These are phyloP conservation scores for Sylvicapra grimmia DNA, from an alignment of 2,113 vertebrate species.

Conservation along the genomic window DNA sequence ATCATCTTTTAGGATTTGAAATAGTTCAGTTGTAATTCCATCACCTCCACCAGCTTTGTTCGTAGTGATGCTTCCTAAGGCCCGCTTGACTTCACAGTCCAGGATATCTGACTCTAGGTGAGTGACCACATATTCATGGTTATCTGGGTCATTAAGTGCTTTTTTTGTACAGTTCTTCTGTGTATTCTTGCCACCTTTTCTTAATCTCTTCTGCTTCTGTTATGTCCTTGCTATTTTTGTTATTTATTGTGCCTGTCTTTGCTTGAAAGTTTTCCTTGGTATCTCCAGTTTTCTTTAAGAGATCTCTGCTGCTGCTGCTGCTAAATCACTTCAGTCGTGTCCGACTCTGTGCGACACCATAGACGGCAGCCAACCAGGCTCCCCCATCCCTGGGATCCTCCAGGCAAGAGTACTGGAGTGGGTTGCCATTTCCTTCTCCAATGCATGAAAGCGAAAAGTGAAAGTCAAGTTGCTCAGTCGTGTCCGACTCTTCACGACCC, in stretches of 20 bases:
- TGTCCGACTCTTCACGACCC: too few species aligned
- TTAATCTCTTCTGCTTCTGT: background rate
- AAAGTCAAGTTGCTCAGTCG: too few species aligned
- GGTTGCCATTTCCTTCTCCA: too few species aligned
- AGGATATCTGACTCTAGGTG: background rate
- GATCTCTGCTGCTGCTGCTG: background rate
- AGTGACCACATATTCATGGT: background rate
- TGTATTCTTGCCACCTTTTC: background rate
- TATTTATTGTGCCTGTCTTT: background rate
- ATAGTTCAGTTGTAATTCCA: background rate
- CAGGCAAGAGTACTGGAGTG: too few species aligned
- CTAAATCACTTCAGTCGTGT: too few species aligned
- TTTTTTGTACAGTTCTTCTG: background rate
- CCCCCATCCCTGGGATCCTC: too few species aligned
- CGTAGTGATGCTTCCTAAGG: background rate
- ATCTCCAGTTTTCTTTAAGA: background rate
- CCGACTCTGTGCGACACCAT: too few species aligned
- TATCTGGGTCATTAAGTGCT: background rate
- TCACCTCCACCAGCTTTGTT: background rate
- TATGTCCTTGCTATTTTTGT: background rate
- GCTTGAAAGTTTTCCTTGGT: background rate
- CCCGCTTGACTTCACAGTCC: background rate
- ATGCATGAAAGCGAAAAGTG: too few species aligned
- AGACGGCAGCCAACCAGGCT: too few species aligned
- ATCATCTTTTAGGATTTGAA: background rate